These are phyloP conservation scores for Pilophorus perplexus DNA, from an alignment of 2,888 invertebrate genomes.

Conservation along the genomic window DNA sequence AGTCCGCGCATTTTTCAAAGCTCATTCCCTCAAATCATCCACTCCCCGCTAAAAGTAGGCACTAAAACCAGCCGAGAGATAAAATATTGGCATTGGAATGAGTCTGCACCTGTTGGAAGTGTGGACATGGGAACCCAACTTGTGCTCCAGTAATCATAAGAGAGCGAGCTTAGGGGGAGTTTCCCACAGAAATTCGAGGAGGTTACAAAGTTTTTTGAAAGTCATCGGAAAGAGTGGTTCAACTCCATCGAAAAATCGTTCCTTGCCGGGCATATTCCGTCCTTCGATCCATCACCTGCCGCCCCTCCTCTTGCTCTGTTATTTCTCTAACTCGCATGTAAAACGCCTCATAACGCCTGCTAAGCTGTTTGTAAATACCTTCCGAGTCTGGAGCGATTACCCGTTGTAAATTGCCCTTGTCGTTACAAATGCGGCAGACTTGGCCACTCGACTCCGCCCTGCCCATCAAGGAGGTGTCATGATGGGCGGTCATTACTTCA, in stretches of 20 bases:
- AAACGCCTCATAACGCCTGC: conserved; percentile 39
- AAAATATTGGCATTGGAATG: conserved; percentile 23
- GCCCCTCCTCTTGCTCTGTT: too few relatives aligned
- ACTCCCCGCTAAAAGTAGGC: too few relatives aligned
- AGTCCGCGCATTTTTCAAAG: conserved; percentile 18
- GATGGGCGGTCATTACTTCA: conserved; percentile 37
- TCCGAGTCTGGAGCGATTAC: conserved; percentile 33
- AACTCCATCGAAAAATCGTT: too few relatives aligned
- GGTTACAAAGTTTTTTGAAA: too few relatives aligned
- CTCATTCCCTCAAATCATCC: conserved; percentile 19
- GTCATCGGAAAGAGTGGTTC: too few relatives aligned
- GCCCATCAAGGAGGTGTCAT: conserved; percentile 38
- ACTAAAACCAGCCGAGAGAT: too few relatives aligned
- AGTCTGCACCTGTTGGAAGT: conserved; percentile 25
- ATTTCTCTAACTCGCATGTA: conserved; percentile 33
- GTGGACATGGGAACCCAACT: conserved; percentile 22
- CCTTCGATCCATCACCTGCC: too few relatives aligned
- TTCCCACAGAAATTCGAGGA: too few relatives aligned
- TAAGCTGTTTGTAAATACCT: conserved; percentile 40
- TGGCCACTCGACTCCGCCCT: conserved; percentile 17
- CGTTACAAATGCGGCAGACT: conserved; percentile 40
- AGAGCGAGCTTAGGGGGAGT: conserved; percentile 14
- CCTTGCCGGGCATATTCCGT: too few relatives aligned
- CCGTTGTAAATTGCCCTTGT: conserved; percentile 38
- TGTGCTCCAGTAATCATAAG: conserved; percentile 32